Conservation (phyloP, 2,888 invertebrate genomes). For the Tetragonula carbonaria region DNA sequence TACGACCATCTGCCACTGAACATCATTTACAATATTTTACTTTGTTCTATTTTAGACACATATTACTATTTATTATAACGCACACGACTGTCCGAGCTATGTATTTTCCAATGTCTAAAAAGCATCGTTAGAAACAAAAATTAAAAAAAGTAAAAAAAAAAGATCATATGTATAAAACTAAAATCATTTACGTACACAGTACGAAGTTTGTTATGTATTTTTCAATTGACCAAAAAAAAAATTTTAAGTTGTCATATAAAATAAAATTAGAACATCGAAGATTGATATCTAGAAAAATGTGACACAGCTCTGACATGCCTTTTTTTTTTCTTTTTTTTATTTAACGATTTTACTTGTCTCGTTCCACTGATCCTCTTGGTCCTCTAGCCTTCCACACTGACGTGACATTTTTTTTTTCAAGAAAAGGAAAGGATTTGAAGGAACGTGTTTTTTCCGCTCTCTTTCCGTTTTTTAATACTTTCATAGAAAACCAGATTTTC, state of each 20-base stretch:
- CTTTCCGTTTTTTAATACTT: not conserved
- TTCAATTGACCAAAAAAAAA: not conserved
- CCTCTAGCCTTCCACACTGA: conserved; percentile 60
- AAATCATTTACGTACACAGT: not conserved
- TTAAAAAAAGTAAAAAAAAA: not conserved
- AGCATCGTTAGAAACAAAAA: not conserved
- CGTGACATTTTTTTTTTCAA: conserved; percentile 32
- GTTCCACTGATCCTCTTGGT: conserved; percentile 68
- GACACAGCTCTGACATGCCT: conserved; percentile 43
- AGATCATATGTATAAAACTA: not conserved
- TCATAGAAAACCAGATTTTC: conserved; percentile 23
- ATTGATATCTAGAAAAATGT: conserved; percentile 26
- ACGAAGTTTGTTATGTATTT: not conserved
- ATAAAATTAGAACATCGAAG: conserved; percentile 9
- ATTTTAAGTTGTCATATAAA: not conserved
- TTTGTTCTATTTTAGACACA: conserved; percentile 48
- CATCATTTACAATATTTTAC: conserved; percentile 51
- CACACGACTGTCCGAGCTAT: conserved; percentile 49
- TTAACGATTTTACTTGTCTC: conserved; percentile 62
- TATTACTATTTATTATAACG: conserved; percentile 47
- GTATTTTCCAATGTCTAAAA: conserved; percentile 7
- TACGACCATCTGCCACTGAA: conserved; percentile 34
- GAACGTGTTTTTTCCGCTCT: conserved; percentile 9
- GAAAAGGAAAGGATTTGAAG: conserved; percentile 45
- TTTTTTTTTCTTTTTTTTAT: conserved; percentile 19